Evolutionary conservation across 2,113 vertebrate genomes (phyloP).

Genomic region (Microtus richardsoni): DNA sequence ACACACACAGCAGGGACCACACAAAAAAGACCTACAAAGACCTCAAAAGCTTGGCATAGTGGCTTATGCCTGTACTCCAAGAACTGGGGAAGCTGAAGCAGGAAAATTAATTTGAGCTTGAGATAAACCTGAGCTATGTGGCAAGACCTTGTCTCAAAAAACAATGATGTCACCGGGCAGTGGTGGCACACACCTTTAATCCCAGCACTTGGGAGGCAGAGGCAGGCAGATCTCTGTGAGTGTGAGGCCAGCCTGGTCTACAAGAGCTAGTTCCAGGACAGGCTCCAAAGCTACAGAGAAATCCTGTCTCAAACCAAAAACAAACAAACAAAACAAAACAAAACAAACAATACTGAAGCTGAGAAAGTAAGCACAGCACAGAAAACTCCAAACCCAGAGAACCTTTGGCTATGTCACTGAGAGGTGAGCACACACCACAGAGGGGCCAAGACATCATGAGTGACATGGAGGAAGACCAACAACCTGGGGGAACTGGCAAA

Average conservation of each 20-base stretch:
- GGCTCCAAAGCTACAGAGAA: no score
- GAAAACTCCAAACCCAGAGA: neutral
- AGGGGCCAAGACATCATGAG: neutral
- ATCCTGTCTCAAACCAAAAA: no score
- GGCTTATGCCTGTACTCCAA: neutral
- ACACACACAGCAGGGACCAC: neutral
- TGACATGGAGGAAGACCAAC: neutral
- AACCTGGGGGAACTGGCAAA: neutral
- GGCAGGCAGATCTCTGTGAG: no score
- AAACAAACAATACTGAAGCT: neutral
- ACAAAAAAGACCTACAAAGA: neutral
- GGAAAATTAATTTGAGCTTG: neutral
- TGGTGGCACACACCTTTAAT: no score
- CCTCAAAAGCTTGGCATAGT: neutral
- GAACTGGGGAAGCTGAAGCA: neutral
- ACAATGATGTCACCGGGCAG: no score
- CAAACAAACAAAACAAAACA: no score
- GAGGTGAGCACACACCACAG: neutral
- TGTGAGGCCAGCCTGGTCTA: no score
- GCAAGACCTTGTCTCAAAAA: neutral
- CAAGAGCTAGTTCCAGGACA: no score
- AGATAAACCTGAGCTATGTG: neutral
- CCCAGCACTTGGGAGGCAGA: no score
- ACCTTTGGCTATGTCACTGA: neutral
- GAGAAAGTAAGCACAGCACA: neutral